phyloP scores from a whole-genome alignment of 2,113 vertebrate genomes.

The Zosterops hypoxanthus region DNA sequence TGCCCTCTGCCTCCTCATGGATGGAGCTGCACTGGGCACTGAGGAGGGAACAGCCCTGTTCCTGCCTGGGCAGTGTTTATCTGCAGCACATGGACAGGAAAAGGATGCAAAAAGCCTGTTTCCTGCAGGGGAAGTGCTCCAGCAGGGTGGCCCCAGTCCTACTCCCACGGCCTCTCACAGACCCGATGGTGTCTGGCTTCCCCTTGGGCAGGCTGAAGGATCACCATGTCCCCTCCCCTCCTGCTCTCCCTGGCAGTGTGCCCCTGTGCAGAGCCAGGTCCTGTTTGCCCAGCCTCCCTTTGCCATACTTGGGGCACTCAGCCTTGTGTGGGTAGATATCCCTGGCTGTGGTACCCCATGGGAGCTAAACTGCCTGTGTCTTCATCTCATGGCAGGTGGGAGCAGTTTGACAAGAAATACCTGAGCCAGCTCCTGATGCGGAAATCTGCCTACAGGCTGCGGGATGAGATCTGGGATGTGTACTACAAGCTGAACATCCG shows the following conservation, averaged over 20 bases:
- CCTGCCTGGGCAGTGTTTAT: conserved; percentile 4
- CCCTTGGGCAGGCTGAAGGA: neutral
- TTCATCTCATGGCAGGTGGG: conserved; percentile 81
- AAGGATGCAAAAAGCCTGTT: neutral
- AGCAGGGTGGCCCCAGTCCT: neutral
- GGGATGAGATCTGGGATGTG: conserved; percentile 94
- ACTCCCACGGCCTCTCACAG: neutral
- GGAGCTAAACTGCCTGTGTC: neutral
- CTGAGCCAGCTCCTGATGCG: conserved; percentile 92
- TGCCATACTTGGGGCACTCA: accelerated
- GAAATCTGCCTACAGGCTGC: conserved; percentile 90
- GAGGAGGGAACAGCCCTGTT: neutral
- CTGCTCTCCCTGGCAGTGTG: neutral
- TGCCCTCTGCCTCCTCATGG: neutral
- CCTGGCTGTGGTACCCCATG: neutral
- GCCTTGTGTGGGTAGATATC: neutral
- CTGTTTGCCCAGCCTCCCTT: neutral
- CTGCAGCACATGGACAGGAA: neutral
- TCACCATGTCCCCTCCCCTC: neutral
- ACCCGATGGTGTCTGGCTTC: neutral
- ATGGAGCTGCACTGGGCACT: accelerated
- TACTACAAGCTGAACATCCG: conserved; percentile 98
- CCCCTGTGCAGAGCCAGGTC: neutral
- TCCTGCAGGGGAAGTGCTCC: neutral
- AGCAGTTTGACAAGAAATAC: conserved; percentile 97